phyloP scores from a whole-genome alignment of 1,140 invertebrate genomes.

The Neodiprion virginianus region DNA sequence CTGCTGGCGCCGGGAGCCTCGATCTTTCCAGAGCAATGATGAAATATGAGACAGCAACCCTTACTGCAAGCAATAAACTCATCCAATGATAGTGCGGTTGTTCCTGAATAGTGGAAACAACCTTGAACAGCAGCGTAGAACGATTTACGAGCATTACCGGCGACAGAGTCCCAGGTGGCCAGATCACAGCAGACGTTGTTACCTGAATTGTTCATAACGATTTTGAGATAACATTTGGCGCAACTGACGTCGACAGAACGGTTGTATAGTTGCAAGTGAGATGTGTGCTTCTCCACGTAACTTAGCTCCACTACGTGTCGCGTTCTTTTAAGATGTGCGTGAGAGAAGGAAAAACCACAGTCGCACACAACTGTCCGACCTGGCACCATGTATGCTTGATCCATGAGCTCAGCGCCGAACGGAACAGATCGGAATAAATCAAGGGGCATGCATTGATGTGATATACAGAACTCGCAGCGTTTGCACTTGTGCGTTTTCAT shows the following conservation, averaged over 20 bases:
- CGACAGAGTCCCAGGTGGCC: constrained; percentile 1
- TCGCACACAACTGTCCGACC: not conserved
- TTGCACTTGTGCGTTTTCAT: not conserved
- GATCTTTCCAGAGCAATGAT: not conserved
- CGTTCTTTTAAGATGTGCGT: constrained; percentile 5
- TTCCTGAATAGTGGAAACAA: not conserved
- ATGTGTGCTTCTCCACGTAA: not conserved
- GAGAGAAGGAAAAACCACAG: not conserved
- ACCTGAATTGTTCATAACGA: constrained; percentile 1
- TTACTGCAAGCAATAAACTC: constrained; percentile 7
- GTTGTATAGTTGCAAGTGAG: not conserved
- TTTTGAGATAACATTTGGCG: not conserved
- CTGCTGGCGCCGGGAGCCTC: constrained; percentile 5
- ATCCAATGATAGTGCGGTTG: not conserved
- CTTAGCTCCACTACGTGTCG: not conserved
- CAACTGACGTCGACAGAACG: not conserved
- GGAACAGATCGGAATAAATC: not conserved
- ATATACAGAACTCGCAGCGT: not conserved
- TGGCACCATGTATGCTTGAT: not conserved
- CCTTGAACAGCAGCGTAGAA: not conserved
- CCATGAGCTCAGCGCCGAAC: not conserved
- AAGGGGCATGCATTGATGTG: constrained; percentile 6
- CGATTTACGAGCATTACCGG: not conserved
- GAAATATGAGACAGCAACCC: constrained; percentile 7
- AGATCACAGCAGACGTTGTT: not conserved